These are phyloP conservation scores for Diaprepes abbreviatus DNA, from an alignment of 2,888 invertebrate genomes.

Conservation along the genomic window DNA sequence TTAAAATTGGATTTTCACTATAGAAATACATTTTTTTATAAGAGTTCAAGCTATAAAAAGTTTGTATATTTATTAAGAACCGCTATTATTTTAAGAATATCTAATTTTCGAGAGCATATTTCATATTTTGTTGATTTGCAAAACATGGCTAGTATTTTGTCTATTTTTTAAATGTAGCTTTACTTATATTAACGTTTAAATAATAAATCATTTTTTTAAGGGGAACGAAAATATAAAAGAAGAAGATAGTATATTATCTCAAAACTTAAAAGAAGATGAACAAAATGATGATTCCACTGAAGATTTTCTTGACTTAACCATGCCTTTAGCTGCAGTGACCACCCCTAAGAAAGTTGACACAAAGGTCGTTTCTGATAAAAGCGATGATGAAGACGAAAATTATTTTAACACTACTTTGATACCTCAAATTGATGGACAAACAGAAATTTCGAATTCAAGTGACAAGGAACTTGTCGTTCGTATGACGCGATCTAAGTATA, in stretches of 20 bases:
- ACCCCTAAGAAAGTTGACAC: constrained; percentile 54
- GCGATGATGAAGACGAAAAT: constrained; percentile 49
- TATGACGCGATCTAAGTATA: neutral
- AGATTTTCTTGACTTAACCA: constrained; percentile 60
- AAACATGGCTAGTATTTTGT: too few species aligned
- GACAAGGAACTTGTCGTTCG: neutral
- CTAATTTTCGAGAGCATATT: too few species aligned
- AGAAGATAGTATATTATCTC: constrained; percentile 79
- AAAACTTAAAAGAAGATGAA: constrained; percentile 59
- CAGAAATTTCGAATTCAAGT: constrained; percentile 41
- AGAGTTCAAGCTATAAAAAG: too few species aligned
- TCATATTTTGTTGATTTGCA: too few species aligned
- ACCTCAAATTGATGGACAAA: constrained; percentile 61
- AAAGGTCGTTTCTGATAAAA: constrained; percentile 31
- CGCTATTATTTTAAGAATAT: too few species aligned
- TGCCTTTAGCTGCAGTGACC: constrained; percentile 56
- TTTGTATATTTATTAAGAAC: too few species aligned
- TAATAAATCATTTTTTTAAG: neutral
- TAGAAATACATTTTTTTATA: too few species aligned
- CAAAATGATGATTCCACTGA: constrained; percentile 57
- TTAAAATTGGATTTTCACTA: too few species aligned
- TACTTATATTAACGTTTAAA: neutral
- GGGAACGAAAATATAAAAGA: constrained; percentile 65
- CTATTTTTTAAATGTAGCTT: neutral
- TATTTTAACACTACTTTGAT: constrained; percentile 55